phyloP scores from a whole-genome alignment of 1,140 invertebrate species.

The Orussus abietinus region DNA sequence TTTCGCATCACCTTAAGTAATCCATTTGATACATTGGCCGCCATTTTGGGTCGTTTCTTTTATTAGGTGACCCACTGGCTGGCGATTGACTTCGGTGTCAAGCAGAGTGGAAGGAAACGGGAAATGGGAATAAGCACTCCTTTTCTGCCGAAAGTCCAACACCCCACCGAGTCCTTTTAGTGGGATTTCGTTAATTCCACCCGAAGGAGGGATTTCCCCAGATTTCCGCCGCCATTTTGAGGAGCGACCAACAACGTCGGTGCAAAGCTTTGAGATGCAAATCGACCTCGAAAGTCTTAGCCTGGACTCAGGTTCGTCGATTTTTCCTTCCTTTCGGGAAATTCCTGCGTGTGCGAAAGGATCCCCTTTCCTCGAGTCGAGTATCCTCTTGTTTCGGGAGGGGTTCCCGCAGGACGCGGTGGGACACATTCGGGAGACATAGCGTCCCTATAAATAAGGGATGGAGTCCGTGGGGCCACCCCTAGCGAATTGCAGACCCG shows the following conservation, averaged over 20 bases:
- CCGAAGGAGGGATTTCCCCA: no score
- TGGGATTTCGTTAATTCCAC: no score
- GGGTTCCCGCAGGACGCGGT: background rate
- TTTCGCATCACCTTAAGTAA: no score
- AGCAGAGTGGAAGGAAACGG: background rate
- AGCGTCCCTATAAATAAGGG: conserved; percentile 27
- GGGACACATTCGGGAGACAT: conserved; percentile 11
- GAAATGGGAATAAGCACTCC: background rate
- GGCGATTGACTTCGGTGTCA: background rate
- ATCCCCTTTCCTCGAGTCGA: background rate
- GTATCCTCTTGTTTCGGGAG: background rate
- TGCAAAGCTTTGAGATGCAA: no score
- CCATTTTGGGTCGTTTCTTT: background rate
- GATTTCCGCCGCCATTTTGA: no score
- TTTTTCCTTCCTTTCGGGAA: no score
- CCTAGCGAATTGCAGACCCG: conserved; percentile 14
- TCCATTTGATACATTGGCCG: background rate
- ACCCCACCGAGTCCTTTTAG: background rate
- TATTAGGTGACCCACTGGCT: background rate
- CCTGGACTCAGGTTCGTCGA: no score
- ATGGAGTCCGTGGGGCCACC: conserved; percentile 14
- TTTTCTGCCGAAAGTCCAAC: background rate
- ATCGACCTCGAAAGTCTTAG: no score
- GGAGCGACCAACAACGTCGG: no score
- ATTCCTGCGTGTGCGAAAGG: conserved; percentile 5